Conservation (phyloP, 2,113 vertebrate genomes). For the Clarias gariepinus region DNA sequence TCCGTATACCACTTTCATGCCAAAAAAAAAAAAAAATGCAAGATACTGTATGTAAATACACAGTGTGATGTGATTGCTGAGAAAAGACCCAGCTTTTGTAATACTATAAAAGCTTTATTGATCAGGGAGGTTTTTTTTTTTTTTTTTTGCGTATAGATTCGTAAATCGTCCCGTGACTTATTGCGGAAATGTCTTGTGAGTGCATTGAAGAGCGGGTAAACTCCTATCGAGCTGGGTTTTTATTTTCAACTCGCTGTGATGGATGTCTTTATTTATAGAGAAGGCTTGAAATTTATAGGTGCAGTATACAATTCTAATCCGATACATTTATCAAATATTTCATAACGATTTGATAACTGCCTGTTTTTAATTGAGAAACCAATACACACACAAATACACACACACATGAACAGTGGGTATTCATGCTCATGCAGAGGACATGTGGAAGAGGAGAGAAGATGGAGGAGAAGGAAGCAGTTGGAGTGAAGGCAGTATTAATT, state of each 20-base stretch:
- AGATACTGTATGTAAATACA: background rate
- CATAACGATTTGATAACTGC: too few species aligned
- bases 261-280: background rate
- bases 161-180: background rate
- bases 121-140: background rate
- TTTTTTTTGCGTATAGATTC: background rate
- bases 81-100: background rate
- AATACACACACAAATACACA: too few species aligned
- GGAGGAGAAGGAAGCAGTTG: too few species aligned
- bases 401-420: too few species aligned
- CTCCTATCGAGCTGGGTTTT: background rate
- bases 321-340: too few species aligned
- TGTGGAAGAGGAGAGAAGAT: too few species aligned
- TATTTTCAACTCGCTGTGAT: background rate
- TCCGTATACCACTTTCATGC: background rate
- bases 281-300: too few species aligned
- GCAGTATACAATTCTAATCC: too few species aligned
- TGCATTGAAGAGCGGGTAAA: background rate
- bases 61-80: background rate
- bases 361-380: too few species aligned
- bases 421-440: too few species aligned
- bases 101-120: background rate
- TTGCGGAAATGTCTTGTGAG: constrained; percentile 1
- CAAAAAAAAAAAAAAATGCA: constrained; percentile 8
- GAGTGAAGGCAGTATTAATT: too few species aligned